Evolutionary conservation across 1,140 invertebrate species (phyloP).

Genomic region (Ladona fulva): DNA sequence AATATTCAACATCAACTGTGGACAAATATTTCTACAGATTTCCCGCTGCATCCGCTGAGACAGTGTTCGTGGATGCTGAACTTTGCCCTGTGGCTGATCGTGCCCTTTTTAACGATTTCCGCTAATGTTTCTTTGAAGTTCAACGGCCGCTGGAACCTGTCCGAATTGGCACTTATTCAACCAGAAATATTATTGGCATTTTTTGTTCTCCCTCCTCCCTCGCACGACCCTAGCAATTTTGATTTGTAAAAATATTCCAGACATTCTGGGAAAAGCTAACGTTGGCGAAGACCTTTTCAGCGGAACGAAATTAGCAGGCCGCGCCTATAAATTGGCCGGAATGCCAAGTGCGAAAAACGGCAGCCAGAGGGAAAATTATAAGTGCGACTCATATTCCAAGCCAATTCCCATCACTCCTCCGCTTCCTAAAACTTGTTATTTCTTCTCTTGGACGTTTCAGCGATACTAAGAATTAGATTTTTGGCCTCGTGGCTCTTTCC

Average conservation of each 20-base stretch:
- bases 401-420: not conserved
- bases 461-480: too few relatives aligned
- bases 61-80: too few relatives aligned
- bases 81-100: not conserved
- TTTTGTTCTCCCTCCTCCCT: not conserved
- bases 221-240: not conserved
- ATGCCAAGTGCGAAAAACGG: constrained; percentile 3
- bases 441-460: not conserved
- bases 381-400: not conserved
- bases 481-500: too few relatives aligned
- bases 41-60: too few relatives aligned
- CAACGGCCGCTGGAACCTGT: not conserved
- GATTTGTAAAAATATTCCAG: constrained; percentile 10
- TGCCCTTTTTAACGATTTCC: not conserved
- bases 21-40: too few relatives aligned
- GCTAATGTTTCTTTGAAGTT: not conserved
- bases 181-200: constrained; percentile 7
- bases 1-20: too few relatives aligned
- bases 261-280: not conserved
- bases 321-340: constrained; percentile 6
- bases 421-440: not conserved
- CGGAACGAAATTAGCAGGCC: not conserved
- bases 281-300: not conserved
- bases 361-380: not conserved
- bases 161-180: not conserved